These are phyloP conservation scores for Sanderia malayensis DNA, from an alignment of 30 jellyfish, hydroid and myxozoan species.

Conservation along the genomic window DNA sequence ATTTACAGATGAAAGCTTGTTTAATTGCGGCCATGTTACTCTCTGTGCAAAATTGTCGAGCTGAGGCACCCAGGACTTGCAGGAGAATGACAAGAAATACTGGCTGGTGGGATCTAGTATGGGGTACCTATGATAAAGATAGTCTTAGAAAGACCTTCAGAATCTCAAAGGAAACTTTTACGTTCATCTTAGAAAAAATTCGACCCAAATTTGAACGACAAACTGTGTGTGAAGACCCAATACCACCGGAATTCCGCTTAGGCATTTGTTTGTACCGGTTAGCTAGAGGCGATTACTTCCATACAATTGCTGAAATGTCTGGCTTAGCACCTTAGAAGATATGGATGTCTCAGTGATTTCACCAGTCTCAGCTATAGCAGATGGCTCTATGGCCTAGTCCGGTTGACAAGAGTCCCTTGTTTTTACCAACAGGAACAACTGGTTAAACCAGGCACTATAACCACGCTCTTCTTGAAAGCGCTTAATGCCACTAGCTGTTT, in stretches of 20 bases:
- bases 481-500: too few relatives aligned
- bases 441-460: too few relatives aligned
- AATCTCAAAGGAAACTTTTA: neutral
- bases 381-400: too few relatives aligned
- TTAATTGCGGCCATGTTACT: neutral
- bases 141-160: constrained; percentile 27
- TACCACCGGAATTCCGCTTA: constrained; percentile 13
- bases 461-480: too few relatives aligned
- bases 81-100: neutral
- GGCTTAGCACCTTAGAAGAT: too few relatives aligned
- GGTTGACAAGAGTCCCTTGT: too few relatives aligned
- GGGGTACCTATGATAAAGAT: neutral
- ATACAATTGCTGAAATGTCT: constrained; percentile 29
- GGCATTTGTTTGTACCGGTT: constrained; percentile 23
- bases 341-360: too few relatives aligned
- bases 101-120: constrained; percentile 4
- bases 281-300: constrained; percentile 16
- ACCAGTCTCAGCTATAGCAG: too few relatives aligned
- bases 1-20: constrained; percentile 1
- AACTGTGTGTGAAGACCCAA: constrained; percentile 13
- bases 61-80: neutral
- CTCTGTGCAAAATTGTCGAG: neutral
- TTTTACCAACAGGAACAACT: too few relatives aligned
- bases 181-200: neutral
- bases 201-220: constrained; percentile 3